Percentiles rank a stretch among this genome's conserved stretches.
Conservation (phyloP, 2,797 vertebrate genomes). For the Chelonia mydas region DNA sequence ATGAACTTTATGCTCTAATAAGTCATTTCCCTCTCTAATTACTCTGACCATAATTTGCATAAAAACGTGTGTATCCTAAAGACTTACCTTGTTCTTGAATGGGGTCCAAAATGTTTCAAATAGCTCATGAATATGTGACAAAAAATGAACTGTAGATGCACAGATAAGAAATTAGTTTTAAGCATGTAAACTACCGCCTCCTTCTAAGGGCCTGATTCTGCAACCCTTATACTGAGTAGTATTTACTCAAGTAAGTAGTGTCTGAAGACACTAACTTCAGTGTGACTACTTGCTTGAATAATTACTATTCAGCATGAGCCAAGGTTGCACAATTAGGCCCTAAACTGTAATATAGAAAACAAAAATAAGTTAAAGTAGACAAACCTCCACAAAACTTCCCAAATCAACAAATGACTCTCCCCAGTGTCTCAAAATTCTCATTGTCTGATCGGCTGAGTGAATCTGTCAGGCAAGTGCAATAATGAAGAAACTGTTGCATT, state of each 20-base stretch:
- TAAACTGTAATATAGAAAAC: neutral
- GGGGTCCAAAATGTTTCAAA: neutral
- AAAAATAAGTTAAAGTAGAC: neutral
- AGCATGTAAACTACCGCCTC: neutral
- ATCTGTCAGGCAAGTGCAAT: neutral
- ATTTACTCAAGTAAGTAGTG: neutral
- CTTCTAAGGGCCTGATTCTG: neutral
- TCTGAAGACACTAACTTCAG: neutral
- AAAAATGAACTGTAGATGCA: neutral
- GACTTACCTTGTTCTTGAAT: neutral
- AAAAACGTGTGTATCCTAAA: neutral
- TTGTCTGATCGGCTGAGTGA: neutral
- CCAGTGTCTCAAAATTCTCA: neutral
- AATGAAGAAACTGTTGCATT: fast-evolving
- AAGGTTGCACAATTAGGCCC: neutral
- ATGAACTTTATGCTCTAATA: neutral
- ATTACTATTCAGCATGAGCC: neutral
- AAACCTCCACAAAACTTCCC: neutral
- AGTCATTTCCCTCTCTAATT: neutral
- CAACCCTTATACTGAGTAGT: neutral
- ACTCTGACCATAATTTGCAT: neutral
- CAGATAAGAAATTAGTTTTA: neutral
- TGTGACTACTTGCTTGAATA: neutral
- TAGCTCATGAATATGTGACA: neutral
- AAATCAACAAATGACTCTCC: neutral